phyloP scores from a whole-genome alignment of 2,113 vertebrate species.

The Bungarus multicinctus region DNA sequence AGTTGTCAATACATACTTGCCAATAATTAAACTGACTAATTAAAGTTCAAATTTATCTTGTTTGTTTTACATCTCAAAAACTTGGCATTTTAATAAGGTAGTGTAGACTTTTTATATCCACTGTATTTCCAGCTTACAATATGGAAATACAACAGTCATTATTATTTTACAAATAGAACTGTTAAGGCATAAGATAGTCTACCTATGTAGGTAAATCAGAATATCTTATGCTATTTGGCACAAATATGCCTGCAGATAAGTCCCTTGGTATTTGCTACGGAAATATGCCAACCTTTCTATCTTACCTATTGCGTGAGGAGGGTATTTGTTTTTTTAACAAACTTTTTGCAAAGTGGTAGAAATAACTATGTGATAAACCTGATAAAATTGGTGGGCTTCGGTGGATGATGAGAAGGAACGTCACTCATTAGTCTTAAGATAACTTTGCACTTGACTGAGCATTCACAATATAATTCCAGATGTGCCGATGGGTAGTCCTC shows the following conservation, averaged over 20 bases:
- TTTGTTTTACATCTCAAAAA: not conserved
- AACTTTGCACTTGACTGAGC: not conserved
- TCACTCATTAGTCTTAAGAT: not conserved
- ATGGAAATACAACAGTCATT: not conserved
- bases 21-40: not conserved
- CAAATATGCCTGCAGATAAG: not conserved
- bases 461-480: not conserved
- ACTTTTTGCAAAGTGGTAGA: not conserved
- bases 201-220: not conserved
- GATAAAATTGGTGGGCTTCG: not conserved
- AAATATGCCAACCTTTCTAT: not conserved
- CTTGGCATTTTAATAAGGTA: not conserved
- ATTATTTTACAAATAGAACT: not conserved
- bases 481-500: not conserved
- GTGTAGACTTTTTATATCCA: not conserved
- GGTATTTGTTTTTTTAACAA: not conserved
- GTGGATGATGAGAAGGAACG: not conserved
- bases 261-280: not conserved
- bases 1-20: not conserved
- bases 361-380: not conserved
- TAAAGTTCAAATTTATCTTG: not conserved
- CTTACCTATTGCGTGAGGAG: not conserved
- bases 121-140: not conserved
- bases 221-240: not conserved
- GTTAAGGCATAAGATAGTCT: not conserved